phyloP scores from a whole-genome alignment of 1,140 invertebrate species.

The Plutomurus gul region DNA sequence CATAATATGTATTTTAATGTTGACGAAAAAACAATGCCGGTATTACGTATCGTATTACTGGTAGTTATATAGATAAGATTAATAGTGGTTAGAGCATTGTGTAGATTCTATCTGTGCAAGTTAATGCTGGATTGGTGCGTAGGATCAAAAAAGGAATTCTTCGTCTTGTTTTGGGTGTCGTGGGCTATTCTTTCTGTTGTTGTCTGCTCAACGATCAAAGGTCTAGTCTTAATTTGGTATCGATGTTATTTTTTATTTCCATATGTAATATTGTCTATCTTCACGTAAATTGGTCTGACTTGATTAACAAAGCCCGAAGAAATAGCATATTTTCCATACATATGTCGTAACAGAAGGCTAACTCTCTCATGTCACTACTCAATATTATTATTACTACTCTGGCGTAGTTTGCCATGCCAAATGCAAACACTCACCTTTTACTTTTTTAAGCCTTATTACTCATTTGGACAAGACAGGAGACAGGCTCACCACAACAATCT shows the following conservation, averaged over 20 bases:
- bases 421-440: background rate
- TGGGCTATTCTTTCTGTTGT: background rate
- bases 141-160: slow-evolving; percentile 10
- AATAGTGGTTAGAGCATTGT: background rate
- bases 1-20: background rate
- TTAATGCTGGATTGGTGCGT: background rate
- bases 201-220: background rate
- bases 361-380: slow-evolving; percentile 17
- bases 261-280: no score
- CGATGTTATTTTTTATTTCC: background rate
- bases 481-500: slow-evolving; percentile 41
- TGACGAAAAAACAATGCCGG: background rate
- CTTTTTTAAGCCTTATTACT: background rate
- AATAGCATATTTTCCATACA: no score
- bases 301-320: no score
- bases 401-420: background rate
- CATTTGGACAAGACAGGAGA: slow-evolving; percentile 2
- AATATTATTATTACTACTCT: background rate
- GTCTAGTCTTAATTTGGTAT: slow-evolving; percentile 1
- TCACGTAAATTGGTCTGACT: no score
- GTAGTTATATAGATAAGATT: background rate
- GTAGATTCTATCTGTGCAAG: background rate
- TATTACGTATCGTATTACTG: background rate
- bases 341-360: no score
- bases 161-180: background rate